phyloP scores from a whole-genome alignment of 2,797 vertebrate species.

The Odontamblyopus lacepedii region DNA sequence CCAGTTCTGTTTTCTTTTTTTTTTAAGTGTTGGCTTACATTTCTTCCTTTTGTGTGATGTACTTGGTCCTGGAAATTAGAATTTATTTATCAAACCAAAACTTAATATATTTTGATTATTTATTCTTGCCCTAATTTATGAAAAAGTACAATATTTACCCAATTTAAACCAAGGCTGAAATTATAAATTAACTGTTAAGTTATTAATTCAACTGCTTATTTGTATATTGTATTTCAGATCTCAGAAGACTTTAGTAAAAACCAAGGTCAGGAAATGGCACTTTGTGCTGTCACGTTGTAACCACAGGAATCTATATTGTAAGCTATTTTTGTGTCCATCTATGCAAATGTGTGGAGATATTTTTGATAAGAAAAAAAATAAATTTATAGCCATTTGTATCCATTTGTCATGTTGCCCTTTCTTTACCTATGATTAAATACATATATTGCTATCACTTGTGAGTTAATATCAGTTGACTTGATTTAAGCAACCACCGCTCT shows the following conservation, averaged over 20 bases:
- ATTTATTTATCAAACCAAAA: constrained; percentile 59
- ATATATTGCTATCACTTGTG: not conserved
- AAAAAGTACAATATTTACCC: constrained; percentile 26
- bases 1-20: constrained; percentile 40
- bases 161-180: constrained; percentile 10
- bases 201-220: constrained; percentile 19
- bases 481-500: not conserved
- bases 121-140: constrained; percentile 63
- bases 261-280: not conserved
- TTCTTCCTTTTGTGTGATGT: constrained; percentile 22
- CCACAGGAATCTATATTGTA: constrained; percentile 45
- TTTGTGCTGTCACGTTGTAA: constrained; percentile 28
- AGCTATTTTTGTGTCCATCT: constrained; percentile 68
- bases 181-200: not conserved
- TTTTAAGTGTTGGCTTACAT: constrained; percentile 29
- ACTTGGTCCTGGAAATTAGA: constrained; percentile 35
- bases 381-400: constrained; percentile 73
- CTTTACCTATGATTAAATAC: not conserved
- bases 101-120: constrained; percentile 76
- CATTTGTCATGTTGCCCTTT: not conserved
- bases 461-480: not conserved
- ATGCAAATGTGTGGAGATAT: constrained; percentile 77
- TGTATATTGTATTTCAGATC: constrained; percentile 15
- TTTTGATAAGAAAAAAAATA: constrained; percentile 73
- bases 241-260: not conserved